Conservation (phyloP, 2,888 invertebrate genomes). For the Philereme vetulata region DNA sequence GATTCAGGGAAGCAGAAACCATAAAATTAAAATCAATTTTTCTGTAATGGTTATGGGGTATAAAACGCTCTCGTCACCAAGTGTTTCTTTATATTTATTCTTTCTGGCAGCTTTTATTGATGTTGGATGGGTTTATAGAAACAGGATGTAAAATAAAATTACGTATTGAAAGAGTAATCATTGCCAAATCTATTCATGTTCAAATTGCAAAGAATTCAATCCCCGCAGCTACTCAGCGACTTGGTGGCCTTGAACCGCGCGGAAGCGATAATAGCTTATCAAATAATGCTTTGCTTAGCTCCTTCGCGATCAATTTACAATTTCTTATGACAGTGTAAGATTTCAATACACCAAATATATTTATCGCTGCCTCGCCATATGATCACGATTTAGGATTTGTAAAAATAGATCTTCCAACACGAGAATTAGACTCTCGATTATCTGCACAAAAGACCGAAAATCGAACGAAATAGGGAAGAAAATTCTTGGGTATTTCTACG, state of each 20-base stretch:
- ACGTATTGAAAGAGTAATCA: slow-evolving; percentile 8
- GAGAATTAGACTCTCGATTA: slow-evolving; percentile 53
- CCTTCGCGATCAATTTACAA: slow-evolving; percentile 66
- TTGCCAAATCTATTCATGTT: slow-evolving; percentile 21
- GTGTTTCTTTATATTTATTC: slow-evolving; percentile 60
- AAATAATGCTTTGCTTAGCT: slow-evolving; percentile 62
- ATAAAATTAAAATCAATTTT: slow-evolving; percentile 83
- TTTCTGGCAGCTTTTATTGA: slow-evolving; percentile 32
- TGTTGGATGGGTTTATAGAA: slow-evolving; percentile 12
- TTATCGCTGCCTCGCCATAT: slow-evolving; percentile 72
- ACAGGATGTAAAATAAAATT: slow-evolving; percentile 11
- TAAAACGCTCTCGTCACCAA: slow-evolving; percentile 72
- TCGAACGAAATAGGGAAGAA: slow-evolving; percentile 46
- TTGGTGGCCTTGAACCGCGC: slow-evolving; percentile 36
- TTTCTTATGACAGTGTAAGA: slow-evolving; percentile 73
- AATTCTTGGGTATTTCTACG: slow-evolving; percentile 69
- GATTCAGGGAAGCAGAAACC: slow-evolving; percentile 81
- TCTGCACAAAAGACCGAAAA: slow-evolving; percentile 55
- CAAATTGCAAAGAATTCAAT: slow-evolving; percentile 29
- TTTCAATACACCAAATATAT: slow-evolving; percentile 78
- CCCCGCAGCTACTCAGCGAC: slow-evolving; percentile 22
- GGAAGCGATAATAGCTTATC: slow-evolving; percentile 56
- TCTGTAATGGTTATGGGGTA: slow-evolving; percentile 78
- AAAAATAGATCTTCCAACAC: slow-evolving; percentile 53
- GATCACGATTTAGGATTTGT: slow-evolving; percentile 75